phyloP scores from a whole-genome alignment of 1,140 invertebrate genomes.

The Magallana gigas region DNA sequence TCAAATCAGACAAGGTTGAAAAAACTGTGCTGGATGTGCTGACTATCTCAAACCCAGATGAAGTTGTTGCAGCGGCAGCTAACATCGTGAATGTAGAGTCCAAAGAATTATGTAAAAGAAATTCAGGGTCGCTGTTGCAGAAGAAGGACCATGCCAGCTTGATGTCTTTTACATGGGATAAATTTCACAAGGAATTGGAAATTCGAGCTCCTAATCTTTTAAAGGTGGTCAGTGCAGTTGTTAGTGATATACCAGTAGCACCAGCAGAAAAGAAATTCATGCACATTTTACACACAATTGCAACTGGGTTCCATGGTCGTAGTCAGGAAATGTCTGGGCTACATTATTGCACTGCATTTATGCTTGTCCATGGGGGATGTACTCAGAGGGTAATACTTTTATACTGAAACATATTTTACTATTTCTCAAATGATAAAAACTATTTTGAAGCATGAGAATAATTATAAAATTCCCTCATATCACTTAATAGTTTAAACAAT shows the following conservation, averaged over 20 bases:
- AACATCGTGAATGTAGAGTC: conserved; percentile 23
- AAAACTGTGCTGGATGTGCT: conserved; percentile 25
- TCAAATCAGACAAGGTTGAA: conserved; percentile 36
- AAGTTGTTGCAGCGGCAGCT: conserved; percentile 1
- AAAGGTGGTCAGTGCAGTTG: too few relatives aligned
- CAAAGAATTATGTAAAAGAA: conserved; percentile 29
- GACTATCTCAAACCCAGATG: not conserved
- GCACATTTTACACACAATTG: conserved; percentile 25
- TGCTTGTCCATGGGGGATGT: too few relatives aligned
- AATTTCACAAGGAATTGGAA: too few relatives aligned
- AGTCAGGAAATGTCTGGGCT: conserved; percentile 44
- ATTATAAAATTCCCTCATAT: too few relatives aligned
- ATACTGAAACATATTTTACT: too few relatives aligned
- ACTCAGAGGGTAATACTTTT: too few relatives aligned
- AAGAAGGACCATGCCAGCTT: conserved; percentile 30
- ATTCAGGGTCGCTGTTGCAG: conserved; percentile 32
- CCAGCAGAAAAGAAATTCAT: not conserved
- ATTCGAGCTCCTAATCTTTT: too few relatives aligned
- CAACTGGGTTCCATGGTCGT: not conserved
- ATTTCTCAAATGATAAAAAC: too few relatives aligned
- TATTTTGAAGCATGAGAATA: too few relatives aligned
- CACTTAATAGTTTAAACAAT: too few relatives aligned
- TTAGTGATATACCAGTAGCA: too few relatives aligned
- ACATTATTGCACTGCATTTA: too few relatives aligned
- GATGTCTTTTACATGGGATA: conserved; percentile 6